Evolutionary conservation across 2,113 vertebrate species (phyloP), one percentile per base, ranked within the genome.

Genomic region (Gasterosteus nipponicus): DNA sequence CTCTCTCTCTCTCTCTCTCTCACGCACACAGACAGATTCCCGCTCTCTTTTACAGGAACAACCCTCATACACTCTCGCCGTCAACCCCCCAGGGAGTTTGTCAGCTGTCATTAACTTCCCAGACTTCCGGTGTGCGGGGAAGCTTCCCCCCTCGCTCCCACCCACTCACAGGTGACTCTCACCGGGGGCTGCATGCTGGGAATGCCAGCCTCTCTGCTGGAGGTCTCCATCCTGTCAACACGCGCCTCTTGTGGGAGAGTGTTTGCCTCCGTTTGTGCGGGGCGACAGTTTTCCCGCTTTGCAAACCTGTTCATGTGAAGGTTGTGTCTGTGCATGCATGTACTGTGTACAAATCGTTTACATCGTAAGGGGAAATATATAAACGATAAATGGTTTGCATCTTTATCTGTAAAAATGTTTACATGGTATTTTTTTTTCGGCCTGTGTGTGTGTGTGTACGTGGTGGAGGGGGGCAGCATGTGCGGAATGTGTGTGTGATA

Each of bases 401-500:
- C 63, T 77, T 19, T 64, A 42, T 57, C 39, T 49, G 9, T 68
- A 31, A 46, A 92, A 94, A 94, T 90, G 89, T 67, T 54, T 69
- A 26, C 18, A 41, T 62, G 41, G 93, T 49, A 93, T 91, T 94
- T 94, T 68, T 65, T 41, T 47, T 59, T 56, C 31, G 75, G 69
- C 60, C 19, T 69, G 94, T 33, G 59, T 96, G 94, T 93, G 93
- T 92, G 91, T 93, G 93, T 94, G n/a, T 53, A n/a, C 22, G 49
- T 22, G 49, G n/a, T 19, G 35, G 35, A 29, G 59, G 62, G 57
- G 92, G 93, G 90, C 93, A 95, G 92, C 92, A 93, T 96, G 95
- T 83, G 90, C 90, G 96, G 97, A 98, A 98, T 99, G 96, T 93
- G 95, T 94, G 93, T 94, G 94, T 94, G 84, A 86, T 95, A 97